A percentile compares a stretch with the other conserved stretches of the same genome.
phyloP scores from a whole-genome alignment of 2,797 vertebrate genomes.

The Onychomys torridus region DNA sequence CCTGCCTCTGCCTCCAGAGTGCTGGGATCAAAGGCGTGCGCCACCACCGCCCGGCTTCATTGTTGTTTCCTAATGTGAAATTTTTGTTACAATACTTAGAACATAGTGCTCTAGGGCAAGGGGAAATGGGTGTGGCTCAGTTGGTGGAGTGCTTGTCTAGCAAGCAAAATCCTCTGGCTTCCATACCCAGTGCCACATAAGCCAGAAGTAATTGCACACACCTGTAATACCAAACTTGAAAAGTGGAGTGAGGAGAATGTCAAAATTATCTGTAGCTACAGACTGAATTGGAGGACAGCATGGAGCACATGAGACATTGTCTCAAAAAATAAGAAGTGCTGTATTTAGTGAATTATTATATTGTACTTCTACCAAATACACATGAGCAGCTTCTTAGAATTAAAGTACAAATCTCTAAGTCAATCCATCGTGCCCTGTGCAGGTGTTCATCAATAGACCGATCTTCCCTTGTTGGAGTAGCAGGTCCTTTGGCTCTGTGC shows the following conservation, averaged over 20 bases:
- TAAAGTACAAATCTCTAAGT: not conserved
- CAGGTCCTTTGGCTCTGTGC: not conserved
- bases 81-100: not conserved
- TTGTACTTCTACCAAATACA: not conserved
- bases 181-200: not conserved
- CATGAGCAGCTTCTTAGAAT: not conserved
- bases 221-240: not conserved
- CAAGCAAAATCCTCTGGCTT: not conserved
- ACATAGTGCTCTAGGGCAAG: not conserved
- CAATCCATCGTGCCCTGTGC: accelerated
- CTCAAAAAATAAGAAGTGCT: not conserved
- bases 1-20: too few species aligned
- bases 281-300: not conserved
- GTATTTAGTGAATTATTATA: not conserved
- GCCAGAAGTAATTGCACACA: not conserved
- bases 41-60: not conserved
- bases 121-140: not conserved
- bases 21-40: too few species aligned
- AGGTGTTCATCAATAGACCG: not conserved
- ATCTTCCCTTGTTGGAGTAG: not conserved
- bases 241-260: not conserved
- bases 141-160: not conserved
- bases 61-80: not conserved
- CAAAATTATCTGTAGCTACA: not conserved
- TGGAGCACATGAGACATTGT: not conserved